Evolutionary conservation across 1,140 invertebrate species (phyloP), one percentile per base, ranked within the genome.

Genomic region (Drosophila rhopaloa): DNA sequence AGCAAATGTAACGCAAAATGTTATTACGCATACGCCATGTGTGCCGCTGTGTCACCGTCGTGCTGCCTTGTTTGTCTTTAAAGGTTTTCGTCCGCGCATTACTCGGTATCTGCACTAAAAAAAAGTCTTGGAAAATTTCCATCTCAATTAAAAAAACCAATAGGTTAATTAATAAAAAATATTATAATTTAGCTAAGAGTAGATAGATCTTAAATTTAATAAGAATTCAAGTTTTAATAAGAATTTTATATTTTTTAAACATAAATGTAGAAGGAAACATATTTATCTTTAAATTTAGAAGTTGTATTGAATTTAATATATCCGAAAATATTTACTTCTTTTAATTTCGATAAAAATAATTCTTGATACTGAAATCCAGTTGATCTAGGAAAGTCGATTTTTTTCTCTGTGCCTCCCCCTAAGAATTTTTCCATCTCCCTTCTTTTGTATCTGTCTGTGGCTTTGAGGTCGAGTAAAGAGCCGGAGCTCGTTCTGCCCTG

Each of bases 1-100:
- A 89, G 77, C 84, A 89, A 89, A 89, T 89, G 84, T 89, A 89
- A 81, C 84, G 84, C 84, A 89, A 90, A 89, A 79, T 89, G 73
- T 88, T 84, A 89, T 88, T 89, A 84, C 84, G 85, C 68, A 84
- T 84, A 89, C 84, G 80, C 84, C 67, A 82, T 88, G 46, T 76
- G 59, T 54, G 58, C 27, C 35, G 74, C 57, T 54, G 50, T 29
- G 63, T 62, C 40, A 41, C 48, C 65, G 71, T 80, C 56, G 65
- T 54, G 67, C 61, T 74, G 43, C 56, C 75, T 66, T 81, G 67
- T 68, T 81, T 81, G 82, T 70, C 82, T 75, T 81, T 75, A 74
- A 86, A 76, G 72, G 73, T 72, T 76, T 54, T 67, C 67, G 11
- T 57, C 35, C 61, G 35, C 46, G 38, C 27, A 44, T 38, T 66